Evolutionary conservation across 2,113 vertebrate species (phyloP).

Genomic region (Onychostruthus taczanowskii): DNA sequence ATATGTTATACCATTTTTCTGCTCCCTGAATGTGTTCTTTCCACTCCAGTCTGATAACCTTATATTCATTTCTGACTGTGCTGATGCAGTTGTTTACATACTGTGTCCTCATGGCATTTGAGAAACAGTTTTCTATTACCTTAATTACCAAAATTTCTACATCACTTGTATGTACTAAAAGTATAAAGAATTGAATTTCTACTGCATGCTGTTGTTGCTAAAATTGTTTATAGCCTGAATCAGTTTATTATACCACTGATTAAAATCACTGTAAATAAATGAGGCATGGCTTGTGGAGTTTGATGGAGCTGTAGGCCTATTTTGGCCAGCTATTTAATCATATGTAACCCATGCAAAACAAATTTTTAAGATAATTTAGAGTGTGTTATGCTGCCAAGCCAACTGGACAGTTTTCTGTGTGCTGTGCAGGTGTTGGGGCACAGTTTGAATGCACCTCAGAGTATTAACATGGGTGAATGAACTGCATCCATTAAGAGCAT

Average conservation of each 20-base stretch:
- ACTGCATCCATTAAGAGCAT: background rate
- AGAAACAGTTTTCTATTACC: background rate
- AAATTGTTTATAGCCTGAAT: background rate
- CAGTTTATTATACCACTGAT: background rate
- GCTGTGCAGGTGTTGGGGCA: background rate
- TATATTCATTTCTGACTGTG: background rate
- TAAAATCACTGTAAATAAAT: background rate
- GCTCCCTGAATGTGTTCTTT: background rate
- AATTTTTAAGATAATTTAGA: background rate
- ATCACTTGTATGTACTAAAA: background rate
- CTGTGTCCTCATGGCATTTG: background rate
- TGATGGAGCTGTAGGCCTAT: background rate
- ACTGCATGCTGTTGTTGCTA: background rate
- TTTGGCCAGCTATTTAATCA: background rate
- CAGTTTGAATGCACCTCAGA: background rate
- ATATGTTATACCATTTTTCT: background rate
- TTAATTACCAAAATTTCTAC: background rate
- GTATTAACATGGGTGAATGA: background rate
- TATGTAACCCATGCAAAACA: background rate
- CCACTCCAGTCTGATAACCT: background rate
- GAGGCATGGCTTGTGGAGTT: background rate
- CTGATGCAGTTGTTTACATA: background rate
- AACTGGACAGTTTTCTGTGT: background rate
- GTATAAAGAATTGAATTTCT: background rate
- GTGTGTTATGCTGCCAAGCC: background rate